A percentile compares a stretch with the other conserved stretches of the same genome.
Conservation (phyloP, 2,113 vertebrate species). For the Ramphastos sulfuratus region DNA sequence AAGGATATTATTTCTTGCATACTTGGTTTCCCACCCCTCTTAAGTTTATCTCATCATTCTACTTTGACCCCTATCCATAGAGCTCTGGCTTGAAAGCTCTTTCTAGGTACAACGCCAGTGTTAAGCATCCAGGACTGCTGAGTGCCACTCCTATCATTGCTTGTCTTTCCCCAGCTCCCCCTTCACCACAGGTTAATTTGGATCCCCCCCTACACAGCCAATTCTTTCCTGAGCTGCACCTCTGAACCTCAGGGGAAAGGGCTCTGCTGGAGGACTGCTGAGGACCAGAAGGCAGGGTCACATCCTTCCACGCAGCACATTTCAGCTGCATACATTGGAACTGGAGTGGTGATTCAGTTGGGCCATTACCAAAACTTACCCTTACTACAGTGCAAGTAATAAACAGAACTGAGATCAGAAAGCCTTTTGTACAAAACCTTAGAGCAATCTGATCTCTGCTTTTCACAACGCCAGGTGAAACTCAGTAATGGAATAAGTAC, state of each 20-base stretch:
- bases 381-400: background rate
- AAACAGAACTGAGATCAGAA: fast-evolving
- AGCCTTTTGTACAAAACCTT: background rate
- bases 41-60: background rate
- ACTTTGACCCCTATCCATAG: background rate
- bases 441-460: background rate
- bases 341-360: fast-evolving
- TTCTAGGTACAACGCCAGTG: background rate
- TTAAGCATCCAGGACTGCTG: background rate
- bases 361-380: background rate
- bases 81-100: background rate
- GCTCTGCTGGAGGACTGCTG: background rate
- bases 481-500: background rate
- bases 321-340: background rate
- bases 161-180: background rate
- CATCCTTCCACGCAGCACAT: background rate
- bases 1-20: background rate
- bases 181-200: background rate
- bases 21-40: background rate
- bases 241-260: background rate
- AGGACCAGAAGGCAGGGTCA: background rate
- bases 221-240: background rate
- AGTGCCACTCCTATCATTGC: background rate
- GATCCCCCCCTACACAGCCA: background rate
- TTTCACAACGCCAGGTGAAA: background rate